Evolutionary conservation across 2,797 vertebrate species (phyloP), one percentile per base, ranked within the genome.

Genomic region (Sparus aurata): DNA sequence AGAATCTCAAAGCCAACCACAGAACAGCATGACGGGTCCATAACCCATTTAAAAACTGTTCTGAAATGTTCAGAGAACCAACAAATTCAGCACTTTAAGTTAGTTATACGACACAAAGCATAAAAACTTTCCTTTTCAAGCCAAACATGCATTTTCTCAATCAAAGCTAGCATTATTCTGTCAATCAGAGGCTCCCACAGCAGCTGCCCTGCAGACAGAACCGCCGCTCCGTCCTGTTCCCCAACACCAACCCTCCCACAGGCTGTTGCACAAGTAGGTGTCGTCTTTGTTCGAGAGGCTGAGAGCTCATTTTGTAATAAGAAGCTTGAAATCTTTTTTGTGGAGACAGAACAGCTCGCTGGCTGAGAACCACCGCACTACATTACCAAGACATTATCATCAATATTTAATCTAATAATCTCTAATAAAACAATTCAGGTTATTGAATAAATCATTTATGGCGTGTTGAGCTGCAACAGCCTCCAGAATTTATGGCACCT

Each of bases 341-440:
- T 5, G 4, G 30, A 55, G 66, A 34, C 23, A 52, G 38, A 75
- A 12, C n/a, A 65, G 64, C 55, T 12, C 55, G 7, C 30, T n/a
- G 68, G 0, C 17, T n/a, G 49, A 73, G 38, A 38, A 58, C 23
- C 30, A 2, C 30, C n/a, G 15, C 60, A 52, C 76, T 38, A 23
- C 73, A 77, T 62, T 55, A 82, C 49, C 25, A 23, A 61, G 38
- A 72, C 78, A 73, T 80, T 22, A 77, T 41, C 69, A 87, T 87
- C 69, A 85, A 87, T 87, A 87, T 74, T 83, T 85, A 25, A 89
- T 83, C 61, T 30, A 57, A 81, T 77, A 69, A 66, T 16, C 62
- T 57, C 69, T 55, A 77, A 87, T 83, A 75, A 85, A 79, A 72
- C 78, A 83, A 70, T 30, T 45, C 54, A 72, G 49, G 65, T 69